Evolutionary conservation across 2,888 invertebrate species (phyloP).

Genomic region (Aquatica leii): DNA sequence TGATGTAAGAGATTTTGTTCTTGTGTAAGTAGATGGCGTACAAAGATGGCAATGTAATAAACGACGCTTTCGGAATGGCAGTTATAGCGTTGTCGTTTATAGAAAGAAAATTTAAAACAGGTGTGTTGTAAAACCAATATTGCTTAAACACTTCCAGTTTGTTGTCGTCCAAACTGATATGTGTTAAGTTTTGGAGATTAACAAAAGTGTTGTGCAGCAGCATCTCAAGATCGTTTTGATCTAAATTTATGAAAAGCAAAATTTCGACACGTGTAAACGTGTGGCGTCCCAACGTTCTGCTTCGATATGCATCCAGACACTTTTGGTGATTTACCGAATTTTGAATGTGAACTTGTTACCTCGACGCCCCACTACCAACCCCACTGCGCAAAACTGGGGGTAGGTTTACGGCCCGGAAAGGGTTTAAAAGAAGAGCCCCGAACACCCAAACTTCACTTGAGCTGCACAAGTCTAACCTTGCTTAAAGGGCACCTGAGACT

Average conservation of each 20-base stretch:
- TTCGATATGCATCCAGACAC: neutral
- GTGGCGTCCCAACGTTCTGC: neutral
- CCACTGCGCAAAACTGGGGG: too few species aligned
- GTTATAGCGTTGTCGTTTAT: neutral
- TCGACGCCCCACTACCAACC: too few species aligned
- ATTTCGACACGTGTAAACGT: neutral
- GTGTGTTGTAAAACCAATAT: conserved; percentile 6
- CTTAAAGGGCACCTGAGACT: too few species aligned
- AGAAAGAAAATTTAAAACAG: neutral
- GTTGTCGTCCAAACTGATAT: neutral
- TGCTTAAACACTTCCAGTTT: neutral
- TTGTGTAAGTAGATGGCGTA: neutral
- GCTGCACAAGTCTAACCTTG: too few species aligned
- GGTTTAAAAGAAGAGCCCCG: too few species aligned
- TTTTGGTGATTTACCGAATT: neutral
- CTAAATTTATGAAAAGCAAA: neutral
- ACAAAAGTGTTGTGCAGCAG: conserved; percentile 3
- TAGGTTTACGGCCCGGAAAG: too few species aligned
- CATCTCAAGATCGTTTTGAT: neutral
- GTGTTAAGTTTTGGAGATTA: conserved; percentile 4
- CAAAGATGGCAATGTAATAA: neutral
- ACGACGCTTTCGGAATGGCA: neutral
- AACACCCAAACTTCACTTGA: too few species aligned
- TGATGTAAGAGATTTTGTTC: conserved; percentile 7
- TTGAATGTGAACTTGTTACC: neutral